Percentiles rank a stretch among this genome's conserved stretches.
Conservation (phyloP, 2,888 invertebrate species). For the Erpobdella octoculata region DNA sequence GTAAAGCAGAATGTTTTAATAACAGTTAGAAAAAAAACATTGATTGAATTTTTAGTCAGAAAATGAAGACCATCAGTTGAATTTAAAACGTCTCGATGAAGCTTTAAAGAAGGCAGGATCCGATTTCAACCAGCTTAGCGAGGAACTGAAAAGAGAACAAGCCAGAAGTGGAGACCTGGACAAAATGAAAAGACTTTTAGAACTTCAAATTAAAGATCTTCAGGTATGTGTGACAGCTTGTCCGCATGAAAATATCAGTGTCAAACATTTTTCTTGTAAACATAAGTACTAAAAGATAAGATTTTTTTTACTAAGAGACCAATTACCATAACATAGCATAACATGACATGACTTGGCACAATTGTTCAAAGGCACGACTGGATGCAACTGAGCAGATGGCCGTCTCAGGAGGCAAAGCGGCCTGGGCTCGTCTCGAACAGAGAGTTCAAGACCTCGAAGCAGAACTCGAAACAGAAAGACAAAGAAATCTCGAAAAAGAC, state of each 20-base stretch:
- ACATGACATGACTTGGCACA: not conserved
- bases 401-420: constrained; percentile 96
- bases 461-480: constrained; percentile 94
- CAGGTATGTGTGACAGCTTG: constrained; percentile 63
- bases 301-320: not conserved
- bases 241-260: not conserved
- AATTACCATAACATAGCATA: not conserved
- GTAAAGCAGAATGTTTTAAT: too few species aligned
- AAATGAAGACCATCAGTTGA: constrained; percentile 97
- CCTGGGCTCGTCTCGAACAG: constrained; percentile 95
- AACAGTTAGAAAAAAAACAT: too few species aligned
- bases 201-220: constrained; percentile 95
- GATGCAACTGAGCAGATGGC: constrained; percentile 87
- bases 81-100: constrained; percentile 97
- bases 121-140: constrained; percentile 92
- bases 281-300: not conserved
- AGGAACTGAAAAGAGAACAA: constrained; percentile 97
- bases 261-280: not conserved
- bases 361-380: constrained; percentile 5
- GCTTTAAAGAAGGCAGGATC: constrained; percentile 49
- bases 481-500: constrained; percentile 94
- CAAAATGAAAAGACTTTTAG: constrained; percentile 93
- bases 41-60: constrained; percentile 48
- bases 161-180: constrained; percentile 96
- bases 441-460: constrained; percentile 55